phyloP scores from a whole-genome alignment of 2,888 invertebrate genomes.

The Tricholauxania praeusta region DNA sequence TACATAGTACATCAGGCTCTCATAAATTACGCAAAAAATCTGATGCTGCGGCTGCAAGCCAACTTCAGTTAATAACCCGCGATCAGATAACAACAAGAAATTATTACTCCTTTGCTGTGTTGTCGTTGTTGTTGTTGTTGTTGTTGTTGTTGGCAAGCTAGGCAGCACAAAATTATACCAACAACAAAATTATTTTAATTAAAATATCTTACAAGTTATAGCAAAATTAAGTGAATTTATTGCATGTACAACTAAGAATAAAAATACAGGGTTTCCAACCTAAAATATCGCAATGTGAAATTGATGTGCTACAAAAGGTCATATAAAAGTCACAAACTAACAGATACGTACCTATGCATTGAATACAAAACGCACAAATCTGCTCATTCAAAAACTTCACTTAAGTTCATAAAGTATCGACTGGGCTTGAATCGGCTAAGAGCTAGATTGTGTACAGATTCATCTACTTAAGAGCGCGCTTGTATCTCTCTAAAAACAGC shows the following conservation, averaged over 20 bases:
- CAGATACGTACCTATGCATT: neutral
- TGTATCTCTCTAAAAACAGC: no score
- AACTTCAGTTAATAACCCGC: no score
- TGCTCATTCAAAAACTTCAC: slow-evolving; percentile 21
- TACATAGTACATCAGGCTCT: no score
- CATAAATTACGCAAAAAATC: no score
- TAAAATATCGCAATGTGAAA: slow-evolving; percentile 28
- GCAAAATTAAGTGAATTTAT: slow-evolving; percentile 52
- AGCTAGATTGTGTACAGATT: no score
- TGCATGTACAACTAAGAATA: slow-evolving; percentile 36
- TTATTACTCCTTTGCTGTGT: no score
- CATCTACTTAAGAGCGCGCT: no score
- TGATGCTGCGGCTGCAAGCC: no score
- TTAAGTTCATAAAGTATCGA: slow-evolving; percentile 40
- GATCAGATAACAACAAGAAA: no score
- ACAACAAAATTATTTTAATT: slow-evolving; percentile 56
- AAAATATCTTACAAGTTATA: slow-evolving; percentile 58
- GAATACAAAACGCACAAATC: slow-evolving; percentile 28
- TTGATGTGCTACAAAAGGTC: slow-evolving; percentile 28
- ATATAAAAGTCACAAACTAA: slow-evolving; percentile 14
- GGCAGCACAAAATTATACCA: neutral
- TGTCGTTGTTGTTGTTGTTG: no score
- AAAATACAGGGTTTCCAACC: slow-evolving; percentile 27
- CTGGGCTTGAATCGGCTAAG: neutral
- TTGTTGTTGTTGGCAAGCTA: no score